Conservation (phyloP, 1,140 invertebrate genomes). For the Chironomus striatipennis region DNA sequence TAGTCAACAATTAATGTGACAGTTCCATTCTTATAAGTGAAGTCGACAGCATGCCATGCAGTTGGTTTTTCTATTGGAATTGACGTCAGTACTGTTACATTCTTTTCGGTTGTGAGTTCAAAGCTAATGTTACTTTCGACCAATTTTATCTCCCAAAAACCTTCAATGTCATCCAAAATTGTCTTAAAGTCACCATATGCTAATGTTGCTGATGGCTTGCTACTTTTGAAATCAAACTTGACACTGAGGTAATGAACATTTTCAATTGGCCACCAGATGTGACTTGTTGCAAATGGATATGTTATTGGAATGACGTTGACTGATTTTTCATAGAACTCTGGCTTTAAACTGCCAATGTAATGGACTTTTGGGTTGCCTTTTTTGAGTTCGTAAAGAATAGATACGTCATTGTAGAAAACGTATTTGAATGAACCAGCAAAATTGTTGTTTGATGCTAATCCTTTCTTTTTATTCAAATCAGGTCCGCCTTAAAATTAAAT, state of each 20-base stretch:
- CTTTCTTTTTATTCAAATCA: constrained; percentile 60
- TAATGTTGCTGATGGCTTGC: constrained; percentile 69
- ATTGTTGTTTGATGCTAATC: constrained; percentile 63
- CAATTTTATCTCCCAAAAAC: constrained; percentile 76
- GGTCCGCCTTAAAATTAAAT: constrained; percentile 46
- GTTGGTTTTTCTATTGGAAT: constrained; percentile 67
- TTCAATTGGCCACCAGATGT: constrained; percentile 75
- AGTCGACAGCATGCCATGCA: constrained; percentile 67
- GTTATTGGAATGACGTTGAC: constrained; percentile 85
- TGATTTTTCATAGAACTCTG: constrained; percentile 73
- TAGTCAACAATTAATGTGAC: constrained; percentile 66
- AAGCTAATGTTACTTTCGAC: constrained; percentile 76
- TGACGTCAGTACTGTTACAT: constrained; percentile 62
- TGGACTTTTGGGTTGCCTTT: constrained; percentile 73
- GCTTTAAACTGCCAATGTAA: constrained; percentile 65
- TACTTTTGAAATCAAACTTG: constrained; percentile 83
- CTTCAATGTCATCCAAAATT: constrained; percentile 49
- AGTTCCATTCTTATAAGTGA: constrained; percentile 65
- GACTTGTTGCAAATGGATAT: constrained; percentile 80
- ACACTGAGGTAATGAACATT: constrained; percentile 62
- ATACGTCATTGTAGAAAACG: constrained; percentile 86
- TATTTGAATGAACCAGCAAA: constrained; percentile 81
- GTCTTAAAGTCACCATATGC: constrained; percentile 70
- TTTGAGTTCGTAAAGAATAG: constrained; percentile 79
- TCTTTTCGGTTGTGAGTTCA: constrained; percentile 65